Conservation (phyloP, 2,113 vertebrate genomes). For the Bettongia penicillata region DNA sequence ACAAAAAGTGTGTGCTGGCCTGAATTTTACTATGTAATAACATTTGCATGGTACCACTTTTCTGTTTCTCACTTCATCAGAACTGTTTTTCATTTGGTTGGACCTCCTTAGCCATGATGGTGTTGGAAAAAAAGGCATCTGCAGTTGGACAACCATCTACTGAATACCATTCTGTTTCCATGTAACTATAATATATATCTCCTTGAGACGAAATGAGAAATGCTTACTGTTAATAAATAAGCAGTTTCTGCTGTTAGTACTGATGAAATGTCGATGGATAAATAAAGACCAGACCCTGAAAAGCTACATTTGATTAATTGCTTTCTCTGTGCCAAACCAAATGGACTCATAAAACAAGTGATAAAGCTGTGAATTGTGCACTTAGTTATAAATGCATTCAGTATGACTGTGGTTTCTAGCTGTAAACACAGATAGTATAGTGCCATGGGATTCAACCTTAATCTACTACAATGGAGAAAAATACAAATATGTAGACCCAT, state of each 20-base stretch:
- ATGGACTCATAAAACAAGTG: constrained; percentile 72
- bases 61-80: constrained; percentile 79
- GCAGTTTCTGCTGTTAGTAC: constrained; percentile 59
- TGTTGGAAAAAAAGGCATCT: constrained; percentile 71
- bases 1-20: constrained; percentile 56
- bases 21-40: constrained; percentile 75
- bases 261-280: constrained; percentile 47
- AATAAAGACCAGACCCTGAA: constrained; percentile 70
- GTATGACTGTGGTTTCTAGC: constrained; percentile 77
- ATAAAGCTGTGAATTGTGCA: constrained; percentile 73
- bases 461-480: constrained; percentile 67
- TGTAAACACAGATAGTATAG: constrained; percentile 65
- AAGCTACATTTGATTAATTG: constrained; percentile 70
- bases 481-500: constrained; percentile 65
- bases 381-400: constrained; percentile 69
- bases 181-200: constrained; percentile 62
- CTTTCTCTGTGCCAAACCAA: constrained; percentile 73
- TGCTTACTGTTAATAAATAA: constrained; percentile 76
- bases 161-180: constrained; percentile 70
- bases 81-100: constrained; percentile 78
- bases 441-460: constrained; percentile 54
- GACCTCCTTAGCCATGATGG: constrained; percentile 72
- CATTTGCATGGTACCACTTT: constrained; percentile 66
- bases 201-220: constrained; percentile 72
- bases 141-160: constrained; percentile 71